Percentiles rank a stretch among this genome's conserved stretches.
phyloP scores from a whole-genome alignment of 2,888 invertebrate genomes.

The Ommatoiulus sabulosus region DNA sequence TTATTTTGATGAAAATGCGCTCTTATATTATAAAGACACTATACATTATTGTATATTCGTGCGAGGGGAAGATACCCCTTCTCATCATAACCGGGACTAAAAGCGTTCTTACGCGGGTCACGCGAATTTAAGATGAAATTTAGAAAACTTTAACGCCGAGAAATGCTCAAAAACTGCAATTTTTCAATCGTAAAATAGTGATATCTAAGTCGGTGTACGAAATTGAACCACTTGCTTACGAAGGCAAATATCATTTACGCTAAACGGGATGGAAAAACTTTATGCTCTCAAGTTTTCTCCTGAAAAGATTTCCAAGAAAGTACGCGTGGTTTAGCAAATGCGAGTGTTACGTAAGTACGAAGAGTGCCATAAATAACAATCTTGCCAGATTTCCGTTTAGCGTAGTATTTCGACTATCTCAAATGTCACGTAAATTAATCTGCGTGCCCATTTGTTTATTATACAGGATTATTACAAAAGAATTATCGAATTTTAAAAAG shows the following conservation, averaged over 20 bases:
- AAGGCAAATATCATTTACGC: background rate
- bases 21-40: background rate
- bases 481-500: too few species aligned
- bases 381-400: too few species aligned
- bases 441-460: too few species aligned
- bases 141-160: background rate
- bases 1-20: slow-evolving; percentile 31
- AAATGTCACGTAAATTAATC: too few species aligned
- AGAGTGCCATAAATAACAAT: too few species aligned
- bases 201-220: background rate
- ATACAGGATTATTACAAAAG: too few species aligned
- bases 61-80: background rate
- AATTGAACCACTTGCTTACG: background rate
- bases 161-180: background rate
- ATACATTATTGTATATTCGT: background rate
- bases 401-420: too few species aligned
- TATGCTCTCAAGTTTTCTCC: background rate
- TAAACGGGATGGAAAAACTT: slow-evolving; percentile 16
- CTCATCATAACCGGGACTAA: slow-evolving; percentile 29
- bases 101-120: slow-evolving; percentile 10
- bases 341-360: too few species aligned
- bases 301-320: background rate
- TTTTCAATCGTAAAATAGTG: slow-evolving; percentile 40
- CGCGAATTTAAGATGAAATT: slow-evolving; percentile 31
- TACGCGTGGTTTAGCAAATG: background rate